A percentile compares a stretch with the other conserved stretches of the same genome.
Conservation (phyloP, 2,888 invertebrate species). For the Apotomis turbidana region DNA sequence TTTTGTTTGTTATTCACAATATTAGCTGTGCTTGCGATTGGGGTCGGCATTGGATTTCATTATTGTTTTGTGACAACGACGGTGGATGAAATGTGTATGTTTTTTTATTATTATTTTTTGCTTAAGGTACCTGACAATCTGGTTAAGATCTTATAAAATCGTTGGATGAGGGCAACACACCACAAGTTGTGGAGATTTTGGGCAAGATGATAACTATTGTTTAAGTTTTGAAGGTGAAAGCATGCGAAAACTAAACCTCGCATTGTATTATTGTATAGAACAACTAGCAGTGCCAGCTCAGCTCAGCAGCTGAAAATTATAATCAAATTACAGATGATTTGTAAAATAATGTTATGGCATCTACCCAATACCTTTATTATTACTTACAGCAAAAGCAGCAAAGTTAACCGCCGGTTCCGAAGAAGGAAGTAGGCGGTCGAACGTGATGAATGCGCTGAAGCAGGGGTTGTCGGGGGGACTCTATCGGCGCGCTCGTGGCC, state of each 20-base stretch:
- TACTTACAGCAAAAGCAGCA: conserved; percentile 57
- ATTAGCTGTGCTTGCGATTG: conserved; percentile 63
- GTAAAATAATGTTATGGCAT: no score
- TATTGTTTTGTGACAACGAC: conserved; percentile 71
- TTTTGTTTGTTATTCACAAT: conserved; percentile 71
- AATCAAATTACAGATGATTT: no score
- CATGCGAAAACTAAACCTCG: no score
- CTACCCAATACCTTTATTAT: conserved; percentile 44
- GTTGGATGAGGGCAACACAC: no score
- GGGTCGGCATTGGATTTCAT: conserved; percentile 75
- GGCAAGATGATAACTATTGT: no score
- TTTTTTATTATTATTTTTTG: background rate
- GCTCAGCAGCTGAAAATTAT: no score
- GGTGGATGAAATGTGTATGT: conserved; percentile 67
- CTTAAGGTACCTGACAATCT: no score
- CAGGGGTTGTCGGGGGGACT: conserved; percentile 2
- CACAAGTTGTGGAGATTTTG: no score
- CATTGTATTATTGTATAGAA: no score
- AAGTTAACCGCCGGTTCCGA: conserved; percentile 43
- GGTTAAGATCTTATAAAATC: no score
- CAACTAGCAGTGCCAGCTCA: no score
- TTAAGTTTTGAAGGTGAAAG: no score
- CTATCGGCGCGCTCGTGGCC: background rate
- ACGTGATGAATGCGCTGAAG: conserved; percentile 17
- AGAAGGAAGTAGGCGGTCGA: background rate